Conservation (phyloP, 2,797 vertebrate genomes). For the Rhadinocentrus ornatus region DNA sequence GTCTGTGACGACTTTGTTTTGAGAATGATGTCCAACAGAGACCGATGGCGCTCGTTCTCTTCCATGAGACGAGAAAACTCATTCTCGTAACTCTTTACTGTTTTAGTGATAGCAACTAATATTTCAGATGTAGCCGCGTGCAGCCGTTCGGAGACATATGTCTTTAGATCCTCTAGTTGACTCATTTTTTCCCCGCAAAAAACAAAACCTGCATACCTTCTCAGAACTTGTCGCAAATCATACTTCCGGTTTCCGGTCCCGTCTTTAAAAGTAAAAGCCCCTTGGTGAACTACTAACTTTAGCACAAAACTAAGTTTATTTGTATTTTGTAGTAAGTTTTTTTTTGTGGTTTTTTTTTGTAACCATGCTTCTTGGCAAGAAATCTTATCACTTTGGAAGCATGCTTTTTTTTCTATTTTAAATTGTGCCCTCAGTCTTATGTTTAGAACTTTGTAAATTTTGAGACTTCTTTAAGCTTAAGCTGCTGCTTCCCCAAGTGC, state of each 20-base stretch:
- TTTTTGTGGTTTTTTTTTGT: no score
- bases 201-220: not conserved
- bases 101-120: slow-evolving; percentile 25
- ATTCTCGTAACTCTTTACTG: slow-evolving; percentile 22
- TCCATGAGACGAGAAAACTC: slow-evolving; percentile 19
- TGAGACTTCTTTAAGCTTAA: no score
- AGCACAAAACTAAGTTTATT: no score
- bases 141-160: slow-evolving; percentile 21
- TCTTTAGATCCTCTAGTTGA: slow-evolving; percentile 13
- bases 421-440: no score
- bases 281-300: no score
- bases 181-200: slow-evolving; percentile 7
- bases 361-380: no score
- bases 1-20: slow-evolving; percentile 9
- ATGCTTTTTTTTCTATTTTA: no score
- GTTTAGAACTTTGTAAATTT: no score
- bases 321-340: no score
- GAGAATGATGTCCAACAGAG: slow-evolving; percentile 36
- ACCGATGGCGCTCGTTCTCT: slow-evolving; percentile 26
- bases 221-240: no score
- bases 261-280: not conserved
- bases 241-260: not conserved
- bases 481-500: no score
- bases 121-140: slow-evolving; percentile 20
- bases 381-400: no score